Evolutionary conservation across 2,888 invertebrate genomes (phyloP), one percentile per base, ranked within the genome.

Genomic region (Cartodere bifasciata): DNA sequence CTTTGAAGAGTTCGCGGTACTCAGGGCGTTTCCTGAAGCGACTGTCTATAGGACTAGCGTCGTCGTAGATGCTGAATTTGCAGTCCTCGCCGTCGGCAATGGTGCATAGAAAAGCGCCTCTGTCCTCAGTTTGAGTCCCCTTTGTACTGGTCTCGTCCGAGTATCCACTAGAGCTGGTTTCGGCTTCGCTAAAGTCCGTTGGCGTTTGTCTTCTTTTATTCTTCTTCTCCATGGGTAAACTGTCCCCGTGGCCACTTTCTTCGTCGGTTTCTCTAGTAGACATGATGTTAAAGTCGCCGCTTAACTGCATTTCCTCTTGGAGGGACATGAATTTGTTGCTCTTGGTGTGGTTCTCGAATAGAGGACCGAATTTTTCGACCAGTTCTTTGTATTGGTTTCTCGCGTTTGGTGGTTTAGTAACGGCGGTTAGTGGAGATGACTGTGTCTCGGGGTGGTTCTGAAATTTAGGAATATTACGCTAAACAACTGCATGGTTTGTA

Each of bases 1-100:
- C 85, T 45, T 80, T 78, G 56, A 86, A 87, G 4, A 85, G 55
- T 47, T 78, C 77, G 3, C 79, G 68, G 53, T 85, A 84, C 50
- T 86, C 83, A 0, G 85, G 86, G 15, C 81, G 72, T 53, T 83
- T 82, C 11, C 79, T 72, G 68, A 86, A 86, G 31, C 82, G 71
- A 42, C 80, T 78, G 49, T 85, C 83, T 53, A 85, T 75, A 1
- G 82, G 79, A 48, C 74, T 81, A 29, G 70, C 80, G 36, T 67
- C 67, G 51, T 81, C 79, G 52, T 85, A 86, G 52, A 85, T 85
- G 55, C 83, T 85, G 53, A 85, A 81, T 43, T 80, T 78, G 55
- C 83, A 84, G 53, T 85, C 82, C 44, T 84, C 84, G 7, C 85
- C 85, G 51, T 85, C 85, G 29, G 79, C 82, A 38, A 86, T 84